These are phyloP conservation scores for Aegotheles bennettii DNA, from an alignment of 2,113 vertebrate species.

Conservation along the genomic window DNA sequence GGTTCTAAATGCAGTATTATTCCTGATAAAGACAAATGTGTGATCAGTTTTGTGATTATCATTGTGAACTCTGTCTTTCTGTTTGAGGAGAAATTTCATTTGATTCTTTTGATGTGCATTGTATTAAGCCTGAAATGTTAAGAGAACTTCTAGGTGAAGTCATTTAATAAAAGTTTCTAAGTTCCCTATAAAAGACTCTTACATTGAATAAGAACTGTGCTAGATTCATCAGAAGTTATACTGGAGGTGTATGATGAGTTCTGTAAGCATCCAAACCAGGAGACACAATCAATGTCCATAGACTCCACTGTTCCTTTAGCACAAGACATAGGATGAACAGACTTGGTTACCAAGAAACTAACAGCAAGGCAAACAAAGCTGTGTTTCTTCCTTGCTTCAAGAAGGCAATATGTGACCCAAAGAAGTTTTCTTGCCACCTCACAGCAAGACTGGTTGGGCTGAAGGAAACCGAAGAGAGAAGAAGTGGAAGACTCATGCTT, in stretches of 20 bases:
- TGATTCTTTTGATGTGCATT: not conserved
- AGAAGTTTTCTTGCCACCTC: not conserved
- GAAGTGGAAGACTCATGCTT: not conserved
- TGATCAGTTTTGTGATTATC: not conserved
- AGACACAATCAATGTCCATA: not conserved
- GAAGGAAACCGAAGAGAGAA: not conserved
- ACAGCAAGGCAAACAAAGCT: not conserved
- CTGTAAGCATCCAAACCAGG: not conserved
- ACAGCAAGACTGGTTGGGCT: not conserved
- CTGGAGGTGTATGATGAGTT: not conserved
- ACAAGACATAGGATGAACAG: not conserved
- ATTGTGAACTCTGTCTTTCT: not conserved
- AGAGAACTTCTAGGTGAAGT: not conserved
- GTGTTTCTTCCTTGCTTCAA: not conserved
- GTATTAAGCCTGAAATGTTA: not conserved
- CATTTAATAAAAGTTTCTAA: not conserved
- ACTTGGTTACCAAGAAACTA: not conserved
- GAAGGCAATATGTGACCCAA: accelerated
- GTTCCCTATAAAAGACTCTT: not conserved
- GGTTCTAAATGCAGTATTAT: not conserved
- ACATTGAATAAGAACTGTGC: not conserved
- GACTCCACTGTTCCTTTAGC: not conserved
- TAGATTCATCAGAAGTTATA: not conserved
- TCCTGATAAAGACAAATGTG: not conserved
- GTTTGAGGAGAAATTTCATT: not conserved